Evolutionary conservation across 2,888 invertebrate species (phyloP), one percentile per base, ranked within the genome.

Genomic region (Lottia gigantea): DNA sequence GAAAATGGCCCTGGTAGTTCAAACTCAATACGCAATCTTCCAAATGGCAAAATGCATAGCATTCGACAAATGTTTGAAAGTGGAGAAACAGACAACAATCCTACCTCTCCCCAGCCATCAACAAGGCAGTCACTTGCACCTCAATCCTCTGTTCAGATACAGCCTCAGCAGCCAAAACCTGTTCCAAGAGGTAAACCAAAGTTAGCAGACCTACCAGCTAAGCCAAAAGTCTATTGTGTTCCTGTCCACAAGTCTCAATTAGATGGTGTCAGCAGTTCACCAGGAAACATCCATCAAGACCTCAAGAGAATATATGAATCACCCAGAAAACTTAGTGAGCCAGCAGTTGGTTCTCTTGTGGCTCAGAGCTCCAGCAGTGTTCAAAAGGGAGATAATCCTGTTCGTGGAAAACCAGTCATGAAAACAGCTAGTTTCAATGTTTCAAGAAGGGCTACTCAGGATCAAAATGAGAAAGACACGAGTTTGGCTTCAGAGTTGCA

Each of bases 11-110:
- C 40, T 40, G 40, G 40, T 40, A 23, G 19, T 23, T 23, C 55
- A 23, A 23, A 55, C 55, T 55, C 55, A 19, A 12, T 83, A 19
- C 74, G 81, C 67, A 81, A 78, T 65, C 73, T 85, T 25, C 81
- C 83, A 11, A 73, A 78, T 14, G 82, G 80, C 31, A 78, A 81
- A 66, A 75, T 83, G 76, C 74, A 78, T 25, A 74, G 80, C 66
- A 80, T 84, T 40, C 74, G 80, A 19, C 72, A 74, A 40, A 77
- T 74, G 74, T 82, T 81, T 78, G 81, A 81, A 45, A 65, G 67
- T 40, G 63, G 67, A 47, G 64, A 68, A 55, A 12, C 55, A 55
- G 55, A 55, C 23, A 23, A 23, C 23, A 55, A 46, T 45, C 16
- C 47, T 15, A 47, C 31, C 46, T 31, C 25, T 31, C 25, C 31